Conservation (phyloP, 2,888 invertebrate genomes). For the Salticus scenicus region DNA sequence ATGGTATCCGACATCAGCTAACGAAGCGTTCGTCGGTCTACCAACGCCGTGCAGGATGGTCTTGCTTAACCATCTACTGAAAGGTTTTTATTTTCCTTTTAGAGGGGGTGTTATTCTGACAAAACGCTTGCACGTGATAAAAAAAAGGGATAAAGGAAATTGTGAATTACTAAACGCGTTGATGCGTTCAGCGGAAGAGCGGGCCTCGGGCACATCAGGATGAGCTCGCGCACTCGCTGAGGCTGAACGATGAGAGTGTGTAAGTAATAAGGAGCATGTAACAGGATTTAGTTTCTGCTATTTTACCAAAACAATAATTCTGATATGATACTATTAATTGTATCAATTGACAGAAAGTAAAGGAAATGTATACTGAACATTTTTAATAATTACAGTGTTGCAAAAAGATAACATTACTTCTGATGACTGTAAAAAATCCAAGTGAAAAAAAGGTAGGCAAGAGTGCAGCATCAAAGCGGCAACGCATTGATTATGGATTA, state of each 20-base stretch:
- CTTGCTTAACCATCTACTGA: not conserved
- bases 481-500: too few relatives aligned
- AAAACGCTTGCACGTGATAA: slow-evolving; percentile 62
- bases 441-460: too few relatives aligned
- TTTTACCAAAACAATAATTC: too few relatives aligned
- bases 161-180: slow-evolving; percentile 33
- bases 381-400: too few relatives aligned
- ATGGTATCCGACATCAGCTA: not conserved
- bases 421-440: too few relatives aligned
- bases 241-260: not conserved
- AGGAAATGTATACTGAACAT: too few relatives aligned
- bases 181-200: slow-evolving; percentile 29
- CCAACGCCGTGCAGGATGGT: not conserved
- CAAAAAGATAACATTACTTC: too few relatives aligned
- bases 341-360: too few relatives aligned
- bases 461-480: too few relatives aligned
- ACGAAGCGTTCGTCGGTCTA: not conserved
- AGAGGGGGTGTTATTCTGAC: slow-evolving; percentile 49
- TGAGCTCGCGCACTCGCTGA: not conserved
- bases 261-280: not conserved
- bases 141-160: slow-evolving; percentile 39
- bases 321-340: too few relatives aligned
- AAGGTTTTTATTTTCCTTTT: not conserved
- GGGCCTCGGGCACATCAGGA: slow-evolving; percentile 4
- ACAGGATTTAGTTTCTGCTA: not conserved